phyloP scores from a whole-genome alignment of 2,113 vertebrate species.

The Nyctereutes procyonoides region DNA sequence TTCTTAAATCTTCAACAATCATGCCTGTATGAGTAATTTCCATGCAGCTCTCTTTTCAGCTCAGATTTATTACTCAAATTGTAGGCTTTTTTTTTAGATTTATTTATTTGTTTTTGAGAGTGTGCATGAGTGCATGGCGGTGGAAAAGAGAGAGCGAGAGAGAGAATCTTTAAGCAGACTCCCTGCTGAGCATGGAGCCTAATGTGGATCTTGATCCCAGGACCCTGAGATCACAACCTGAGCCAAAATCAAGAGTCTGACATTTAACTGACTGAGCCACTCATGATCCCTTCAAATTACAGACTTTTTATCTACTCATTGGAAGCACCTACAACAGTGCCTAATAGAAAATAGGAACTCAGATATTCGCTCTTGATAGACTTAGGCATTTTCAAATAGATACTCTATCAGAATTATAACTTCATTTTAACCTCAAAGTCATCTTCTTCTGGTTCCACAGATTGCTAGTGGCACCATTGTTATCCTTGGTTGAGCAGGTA shows the following conservation, averaged over 20 bases:
- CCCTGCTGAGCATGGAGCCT: neutral
- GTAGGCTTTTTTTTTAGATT: no score
- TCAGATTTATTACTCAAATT: neutral
- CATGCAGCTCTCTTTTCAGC: neutral
- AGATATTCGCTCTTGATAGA: neutral
- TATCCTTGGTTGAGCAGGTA: neutral
- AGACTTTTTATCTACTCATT: neutral
- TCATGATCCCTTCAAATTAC: neutral
- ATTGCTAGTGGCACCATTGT: rapidly evolving
- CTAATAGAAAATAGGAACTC: neutral
- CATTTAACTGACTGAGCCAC: neutral
- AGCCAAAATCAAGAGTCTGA: neutral
- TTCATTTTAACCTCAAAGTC: neutral
- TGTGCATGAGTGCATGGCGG: neutral
- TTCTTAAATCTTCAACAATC: neutral
- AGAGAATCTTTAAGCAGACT: neutral
- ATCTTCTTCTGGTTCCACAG: neutral
- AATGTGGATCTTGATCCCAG: neutral
- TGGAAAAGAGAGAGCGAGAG: neutral
- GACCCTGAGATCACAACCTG: neutral
- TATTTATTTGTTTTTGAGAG: neutral
- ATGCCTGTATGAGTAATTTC: neutral
- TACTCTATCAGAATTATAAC: neutral
- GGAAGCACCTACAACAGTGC: neutral
- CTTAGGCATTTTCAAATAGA: neutral